Conservation (phyloP, 2,113 vertebrate genomes). For the Sclerurus mexicanus region DNA sequence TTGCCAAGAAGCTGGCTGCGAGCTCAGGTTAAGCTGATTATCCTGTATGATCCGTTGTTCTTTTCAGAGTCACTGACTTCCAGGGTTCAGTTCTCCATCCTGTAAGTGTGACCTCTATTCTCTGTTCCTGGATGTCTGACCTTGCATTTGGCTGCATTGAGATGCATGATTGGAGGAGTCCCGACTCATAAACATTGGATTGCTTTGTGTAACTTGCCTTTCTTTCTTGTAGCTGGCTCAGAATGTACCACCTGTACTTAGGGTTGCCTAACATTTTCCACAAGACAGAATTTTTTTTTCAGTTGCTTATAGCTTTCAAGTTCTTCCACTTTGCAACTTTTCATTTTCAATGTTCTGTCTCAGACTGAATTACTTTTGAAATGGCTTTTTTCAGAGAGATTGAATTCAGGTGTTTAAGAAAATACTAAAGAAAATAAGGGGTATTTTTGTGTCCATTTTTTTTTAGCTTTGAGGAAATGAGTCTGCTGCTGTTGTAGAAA, state of each 20-base stretch:
- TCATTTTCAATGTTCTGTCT: background rate
- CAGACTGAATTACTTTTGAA: background rate
- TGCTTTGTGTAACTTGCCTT: background rate
- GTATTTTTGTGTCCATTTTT: background rate
- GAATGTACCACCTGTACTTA: background rate
- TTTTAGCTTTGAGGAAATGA: background rate
- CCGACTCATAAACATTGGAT: background rate
- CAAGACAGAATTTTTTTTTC: background rate
- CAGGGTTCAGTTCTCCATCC: slow-evolving; percentile 28
- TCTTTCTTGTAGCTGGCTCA: background rate
- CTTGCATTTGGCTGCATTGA: slow-evolving; percentile 20
- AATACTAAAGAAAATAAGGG: background rate
- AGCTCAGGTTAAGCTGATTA: background rate
- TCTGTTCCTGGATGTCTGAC: slow-evolving; percentile 2
- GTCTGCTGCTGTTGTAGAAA: background rate
- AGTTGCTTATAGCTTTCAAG: background rate
- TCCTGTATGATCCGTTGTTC: slow-evolving; percentile 5
- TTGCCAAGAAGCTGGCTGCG: background rate
- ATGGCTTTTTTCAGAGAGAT: background rate
- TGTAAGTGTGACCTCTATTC: background rate
- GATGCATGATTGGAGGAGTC: background rate
- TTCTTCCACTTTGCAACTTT: background rate
- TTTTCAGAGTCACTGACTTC: slow-evolving; percentile 30
- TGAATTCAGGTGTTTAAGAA: background rate
- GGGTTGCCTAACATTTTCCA: background rate